A percentile compares a stretch with the other conserved stretches of the same genome.
phyloP scores from a whole-genome alignment of 2,113 vertebrate species.

The Catharus minimus region DNA sequence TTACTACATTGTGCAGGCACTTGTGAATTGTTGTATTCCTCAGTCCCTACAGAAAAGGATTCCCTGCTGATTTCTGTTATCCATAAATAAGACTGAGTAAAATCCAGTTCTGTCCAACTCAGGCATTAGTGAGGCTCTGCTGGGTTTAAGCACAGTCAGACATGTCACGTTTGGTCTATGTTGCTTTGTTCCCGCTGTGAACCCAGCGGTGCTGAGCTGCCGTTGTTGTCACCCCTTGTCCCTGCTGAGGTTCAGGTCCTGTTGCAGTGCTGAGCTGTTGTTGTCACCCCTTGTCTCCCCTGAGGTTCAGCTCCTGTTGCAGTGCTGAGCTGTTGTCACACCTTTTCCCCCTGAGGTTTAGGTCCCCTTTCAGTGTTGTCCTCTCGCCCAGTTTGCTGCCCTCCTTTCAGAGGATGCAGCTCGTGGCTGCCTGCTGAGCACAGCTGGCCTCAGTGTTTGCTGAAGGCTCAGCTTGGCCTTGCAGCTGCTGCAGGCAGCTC shows the following conservation, averaged over 20 bases:
- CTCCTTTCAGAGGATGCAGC: not conserved
- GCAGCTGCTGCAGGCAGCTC: not conserved
- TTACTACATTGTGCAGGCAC: not conserved
- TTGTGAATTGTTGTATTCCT: not conserved
- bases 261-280: not conserved
- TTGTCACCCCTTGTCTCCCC: not conserved
- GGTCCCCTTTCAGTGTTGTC: not conserved
- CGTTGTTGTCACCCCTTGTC: not conserved
- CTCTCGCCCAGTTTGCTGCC: not conserved
- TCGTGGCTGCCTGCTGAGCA: not conserved
- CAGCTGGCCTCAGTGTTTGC: not conserved
- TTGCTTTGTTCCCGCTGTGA: not conserved
- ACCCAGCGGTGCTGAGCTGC: not conserved
- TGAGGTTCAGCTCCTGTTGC: not conserved
- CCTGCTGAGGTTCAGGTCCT: not conserved
- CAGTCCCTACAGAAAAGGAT: not conserved
- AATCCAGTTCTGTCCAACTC: not conserved
- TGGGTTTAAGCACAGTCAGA: not conserved
- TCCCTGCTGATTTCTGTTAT: not conserved
- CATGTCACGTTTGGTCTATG: not conserved
- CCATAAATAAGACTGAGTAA: not conserved
- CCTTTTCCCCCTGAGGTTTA: not conserved
- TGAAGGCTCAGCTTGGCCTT: not conserved
- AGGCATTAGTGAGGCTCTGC: not conserved
- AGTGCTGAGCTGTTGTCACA: not conserved